Evolutionary conservation across 2,797 vertebrate genomes (phyloP).

Genomic region (Florisuga fusca): DNA sequence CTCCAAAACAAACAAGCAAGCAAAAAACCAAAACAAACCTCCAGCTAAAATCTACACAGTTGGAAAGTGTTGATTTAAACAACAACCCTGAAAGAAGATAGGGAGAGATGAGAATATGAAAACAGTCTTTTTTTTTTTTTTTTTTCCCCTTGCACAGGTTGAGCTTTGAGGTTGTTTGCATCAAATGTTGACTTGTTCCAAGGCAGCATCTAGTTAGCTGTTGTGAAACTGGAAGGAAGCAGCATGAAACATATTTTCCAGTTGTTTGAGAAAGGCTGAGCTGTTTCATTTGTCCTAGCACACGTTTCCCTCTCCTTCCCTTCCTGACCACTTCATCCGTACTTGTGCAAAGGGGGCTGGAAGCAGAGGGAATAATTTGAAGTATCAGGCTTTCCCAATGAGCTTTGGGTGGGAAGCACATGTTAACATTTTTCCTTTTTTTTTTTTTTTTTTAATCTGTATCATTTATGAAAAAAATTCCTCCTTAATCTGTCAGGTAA

Average conservation of each 20-base stretch:
- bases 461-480: background rate
- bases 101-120: slow-evolving; percentile 1
- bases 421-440: background rate
- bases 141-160: background rate
- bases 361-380: background rate
- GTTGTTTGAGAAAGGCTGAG: background rate
- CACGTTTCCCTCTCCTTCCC: background rate
- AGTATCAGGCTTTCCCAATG: accelerated
- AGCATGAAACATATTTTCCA: background rate
- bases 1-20: slow-evolving; percentile 56
- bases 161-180: slow-evolving; percentile 33
- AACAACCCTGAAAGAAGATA: slow-evolving; percentile 43
- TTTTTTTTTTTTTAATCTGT: background rate
- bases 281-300: background rate
- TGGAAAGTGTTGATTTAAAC: slow-evolving; percentile 59
- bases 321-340: background rate
- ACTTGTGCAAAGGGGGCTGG: background rate
- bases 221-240: background rate
- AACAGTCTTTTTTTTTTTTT: background rate
- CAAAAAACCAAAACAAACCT: background rate
- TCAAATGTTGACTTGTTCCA: slow-evolving; percentile 30
- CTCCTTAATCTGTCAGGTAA: background rate
- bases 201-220: background rate
- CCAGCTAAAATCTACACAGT: slow-evolving; percentile 52
- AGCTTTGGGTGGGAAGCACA: background rate